A percentile compares a stretch with the other conserved stretches of the same genome.
phyloP scores from a whole-genome alignment of 2,113 vertebrate genomes.

The Ceyx cyanopectus region DNA sequence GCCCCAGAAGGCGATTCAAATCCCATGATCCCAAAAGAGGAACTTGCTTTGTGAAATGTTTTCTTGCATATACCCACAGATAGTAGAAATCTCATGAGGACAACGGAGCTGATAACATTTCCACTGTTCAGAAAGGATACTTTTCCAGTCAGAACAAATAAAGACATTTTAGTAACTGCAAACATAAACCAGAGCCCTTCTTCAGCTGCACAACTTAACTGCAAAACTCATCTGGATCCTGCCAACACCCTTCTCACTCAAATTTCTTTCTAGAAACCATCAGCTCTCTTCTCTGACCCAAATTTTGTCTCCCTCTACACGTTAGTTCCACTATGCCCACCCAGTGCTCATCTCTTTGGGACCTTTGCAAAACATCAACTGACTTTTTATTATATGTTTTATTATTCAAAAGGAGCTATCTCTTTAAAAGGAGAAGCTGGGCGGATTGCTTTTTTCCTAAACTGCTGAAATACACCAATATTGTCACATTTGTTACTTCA shows the following conservation, averaged over 20 bases:
- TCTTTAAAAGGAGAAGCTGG: background rate
- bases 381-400: background rate
- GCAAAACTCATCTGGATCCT: background rate
- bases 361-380: background rate
- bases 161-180: background rate
- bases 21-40: constrained; percentile 70
- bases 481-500: constrained; percentile 5
- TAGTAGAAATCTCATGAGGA: constrained; percentile 35
- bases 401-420: background rate
- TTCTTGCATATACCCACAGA: constrained; percentile 25
- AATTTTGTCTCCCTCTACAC: background rate
- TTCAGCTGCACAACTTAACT: background rate
- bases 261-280: background rate
- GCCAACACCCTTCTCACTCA: background rate
- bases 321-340: background rate
- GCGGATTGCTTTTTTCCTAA: background rate
- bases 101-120: constrained; percentile 21
- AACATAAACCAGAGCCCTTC: background rate
- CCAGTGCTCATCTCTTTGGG: background rate
- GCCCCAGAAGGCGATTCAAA: background rate
- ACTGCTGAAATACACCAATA: constrained; percentile 15
- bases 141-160: constrained; percentile 21
- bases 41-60: constrained; percentile 57
- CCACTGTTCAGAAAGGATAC: background rate
- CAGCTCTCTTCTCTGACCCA: background rate